Evolutionary conservation across 2,888 invertebrate genomes (phyloP).

Genomic region (Exephanes ischioxanthus): DNA sequence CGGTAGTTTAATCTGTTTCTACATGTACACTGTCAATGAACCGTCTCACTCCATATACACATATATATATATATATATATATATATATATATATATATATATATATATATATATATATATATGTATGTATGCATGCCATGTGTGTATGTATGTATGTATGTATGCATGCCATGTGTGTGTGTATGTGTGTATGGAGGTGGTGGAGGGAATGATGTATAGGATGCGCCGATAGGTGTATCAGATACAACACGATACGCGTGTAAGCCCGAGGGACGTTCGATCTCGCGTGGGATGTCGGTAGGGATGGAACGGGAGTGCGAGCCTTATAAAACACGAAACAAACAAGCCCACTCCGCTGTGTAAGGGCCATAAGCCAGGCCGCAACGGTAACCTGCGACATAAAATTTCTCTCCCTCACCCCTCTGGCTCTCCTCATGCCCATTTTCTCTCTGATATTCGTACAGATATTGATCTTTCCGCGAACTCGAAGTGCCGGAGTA

Average conservation of each 20-base stretch:
- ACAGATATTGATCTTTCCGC: conserved; percentile 66
- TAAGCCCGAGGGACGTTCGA: conserved; percentile 57
- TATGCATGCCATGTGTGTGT: too few species aligned
- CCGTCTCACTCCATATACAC: not conserved
- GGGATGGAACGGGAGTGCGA: conserved; percentile 3
- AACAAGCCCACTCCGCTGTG: conserved; percentile 50
- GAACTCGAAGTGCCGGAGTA: conserved; percentile 59
- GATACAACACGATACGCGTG: conserved; percentile 61
- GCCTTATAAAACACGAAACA: conserved; percentile 64
- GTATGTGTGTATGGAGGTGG: not conserved
- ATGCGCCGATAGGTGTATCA: conserved; percentile 37
- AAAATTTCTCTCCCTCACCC: conserved; percentile 44
- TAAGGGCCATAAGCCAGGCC: conserved; percentile 58
- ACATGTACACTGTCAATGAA: conserved; percentile 60
- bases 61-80: conserved; percentile 4
- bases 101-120: not conserved
- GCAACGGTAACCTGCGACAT: conserved; percentile 60
- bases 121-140: not conserved
- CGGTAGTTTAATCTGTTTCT: conserved; percentile 69
- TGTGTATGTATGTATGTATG: not conserved
- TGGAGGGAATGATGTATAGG: not conserved
- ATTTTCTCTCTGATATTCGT: conserved; percentile 56
- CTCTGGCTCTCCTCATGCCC: conserved; percentile 25
- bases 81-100: not conserved
- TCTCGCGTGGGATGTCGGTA: conserved; percentile 4